Evolutionary conservation across 2,888 invertebrate genomes (phyloP).

Genomic region (Acrobasis suavella): DNA sequence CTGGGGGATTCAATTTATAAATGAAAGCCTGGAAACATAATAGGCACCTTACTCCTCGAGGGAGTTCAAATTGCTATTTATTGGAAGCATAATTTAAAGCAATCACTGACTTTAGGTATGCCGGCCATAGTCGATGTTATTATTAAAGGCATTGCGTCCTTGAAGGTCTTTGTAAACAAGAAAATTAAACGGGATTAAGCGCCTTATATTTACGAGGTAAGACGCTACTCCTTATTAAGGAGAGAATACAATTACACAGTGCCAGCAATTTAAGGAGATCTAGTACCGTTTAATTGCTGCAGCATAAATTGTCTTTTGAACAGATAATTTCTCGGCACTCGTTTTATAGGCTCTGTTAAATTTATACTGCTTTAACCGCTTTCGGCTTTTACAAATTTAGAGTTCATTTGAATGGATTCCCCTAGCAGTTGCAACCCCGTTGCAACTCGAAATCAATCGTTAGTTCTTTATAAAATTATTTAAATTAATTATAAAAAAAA

Average conservation of each 20-base stretch:
- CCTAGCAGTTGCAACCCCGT: neutral
- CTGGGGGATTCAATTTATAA: no score
- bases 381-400: constrained; percentile 27
- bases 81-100: neutral
- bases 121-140: constrained; percentile 8
- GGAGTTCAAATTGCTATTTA: neutral
- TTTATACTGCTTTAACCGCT: constrained; percentile 45
- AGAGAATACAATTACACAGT: constrained; percentile 71
- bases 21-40: no score
- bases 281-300: constrained; percentile 68
- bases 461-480: no score
- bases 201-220: constrained; percentile 69
- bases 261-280: constrained; percentile 70
- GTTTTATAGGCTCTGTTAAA: constrained; percentile 58
- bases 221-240: constrained; percentile 64
- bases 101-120: constrained; percentile 5
- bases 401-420: constrained; percentile 15
- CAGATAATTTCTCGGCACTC: constrained; percentile 62
- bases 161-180: constrained; percentile 56
- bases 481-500: no score
- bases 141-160: constrained; percentile 29
- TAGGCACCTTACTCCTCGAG: no score
- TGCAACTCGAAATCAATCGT: no score
- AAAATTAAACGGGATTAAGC: constrained; percentile 65
- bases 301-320: constrained; percentile 68